Percentiles rank a stretch among this genome's conserved stretches.
Evolutionary conservation across 1,140 invertebrate species (phyloP).

Genomic region (Limonius californicus): DNA sequence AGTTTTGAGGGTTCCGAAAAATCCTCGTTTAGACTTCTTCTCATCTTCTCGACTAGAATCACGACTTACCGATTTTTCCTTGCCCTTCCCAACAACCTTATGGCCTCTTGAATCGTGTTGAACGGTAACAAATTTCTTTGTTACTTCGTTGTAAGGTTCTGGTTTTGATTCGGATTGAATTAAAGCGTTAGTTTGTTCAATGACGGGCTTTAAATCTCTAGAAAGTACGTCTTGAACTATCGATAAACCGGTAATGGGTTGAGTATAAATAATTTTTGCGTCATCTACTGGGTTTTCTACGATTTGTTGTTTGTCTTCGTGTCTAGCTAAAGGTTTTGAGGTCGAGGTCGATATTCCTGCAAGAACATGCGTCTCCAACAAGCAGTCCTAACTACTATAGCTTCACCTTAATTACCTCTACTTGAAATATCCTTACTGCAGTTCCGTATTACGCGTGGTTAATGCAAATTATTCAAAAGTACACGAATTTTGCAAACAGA

Average conservation of each 20-base stretch:
- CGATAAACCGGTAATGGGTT: slow-evolving; percentile 8
- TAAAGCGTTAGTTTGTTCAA: slow-evolving; percentile 42
- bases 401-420: slow-evolving; percentile 32
- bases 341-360: slow-evolving; percentile 45
- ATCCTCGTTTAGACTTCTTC: slow-evolving; percentile 41
- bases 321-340: slow-evolving; percentile 41
- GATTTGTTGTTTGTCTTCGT: slow-evolving; percentile 30
- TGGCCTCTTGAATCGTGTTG: slow-evolving; percentile 5
- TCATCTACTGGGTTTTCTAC: background rate
- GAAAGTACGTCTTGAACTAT: slow-evolving; percentile 9
- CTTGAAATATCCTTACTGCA: slow-evolving; percentile 44
- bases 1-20: slow-evolving; percentile 43
- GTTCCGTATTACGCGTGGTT: slow-evolving; percentile 15
- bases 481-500: slow-evolving; percentile 10
- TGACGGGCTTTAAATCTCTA: slow-evolving; percentile 30
- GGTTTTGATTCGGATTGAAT: slow-evolving; percentile 41
- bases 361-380: slow-evolving; percentile 49
- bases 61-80: slow-evolving; percentile 20
- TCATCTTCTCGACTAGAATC: slow-evolving; percentile 32
- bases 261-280: background rate
- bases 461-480: slow-evolving; percentile 33
- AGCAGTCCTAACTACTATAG: slow-evolving; percentile 45
- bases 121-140: slow-evolving; percentile 24
- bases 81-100: slow-evolving; percentile 16
- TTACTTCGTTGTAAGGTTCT: slow-evolving; percentile 37